phyloP scores from a whole-genome alignment of 1,140 invertebrate species.

The Archivesica marissinica region DNA sequence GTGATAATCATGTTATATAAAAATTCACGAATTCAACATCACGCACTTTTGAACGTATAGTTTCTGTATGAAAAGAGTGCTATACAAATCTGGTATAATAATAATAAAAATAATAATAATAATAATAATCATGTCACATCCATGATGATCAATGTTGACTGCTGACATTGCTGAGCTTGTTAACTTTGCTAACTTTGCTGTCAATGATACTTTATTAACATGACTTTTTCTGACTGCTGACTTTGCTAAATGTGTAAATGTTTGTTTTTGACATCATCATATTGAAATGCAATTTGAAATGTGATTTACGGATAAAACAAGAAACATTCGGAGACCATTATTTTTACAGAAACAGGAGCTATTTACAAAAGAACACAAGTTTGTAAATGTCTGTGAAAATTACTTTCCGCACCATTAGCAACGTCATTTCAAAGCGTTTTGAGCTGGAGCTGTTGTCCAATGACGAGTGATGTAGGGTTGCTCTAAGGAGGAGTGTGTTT shows the following conservation, averaged over 20 bases:
- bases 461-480: slow-evolving; percentile 13
- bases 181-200: no score
- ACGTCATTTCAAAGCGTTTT: slow-evolving; percentile 17
- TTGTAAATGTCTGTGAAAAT: slow-evolving; percentile 55
- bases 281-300: slow-evolving; percentile 8
- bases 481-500: not conserved
- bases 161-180: no score
- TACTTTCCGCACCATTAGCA: slow-evolving; percentile 36
- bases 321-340: slow-evolving; percentile 11
- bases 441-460: not conserved
- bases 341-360: slow-evolving; percentile 47
- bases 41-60: no score
- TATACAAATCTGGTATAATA: no score
- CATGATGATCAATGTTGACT: no score
- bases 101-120: no score
- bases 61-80: no score
- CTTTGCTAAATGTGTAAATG: not conserved
- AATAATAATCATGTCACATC: no score
- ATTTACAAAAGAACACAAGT: slow-evolving; percentile 45
- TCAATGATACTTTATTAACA: no score
- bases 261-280: slow-evolving; percentile 19
- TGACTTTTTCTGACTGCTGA: no score
- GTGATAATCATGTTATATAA: no score
- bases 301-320: slow-evolving; percentile 27
- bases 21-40: no score